Conservation (phyloP, 1,140 invertebrate genomes). For the Neoseiulus cucumeris region DNA sequence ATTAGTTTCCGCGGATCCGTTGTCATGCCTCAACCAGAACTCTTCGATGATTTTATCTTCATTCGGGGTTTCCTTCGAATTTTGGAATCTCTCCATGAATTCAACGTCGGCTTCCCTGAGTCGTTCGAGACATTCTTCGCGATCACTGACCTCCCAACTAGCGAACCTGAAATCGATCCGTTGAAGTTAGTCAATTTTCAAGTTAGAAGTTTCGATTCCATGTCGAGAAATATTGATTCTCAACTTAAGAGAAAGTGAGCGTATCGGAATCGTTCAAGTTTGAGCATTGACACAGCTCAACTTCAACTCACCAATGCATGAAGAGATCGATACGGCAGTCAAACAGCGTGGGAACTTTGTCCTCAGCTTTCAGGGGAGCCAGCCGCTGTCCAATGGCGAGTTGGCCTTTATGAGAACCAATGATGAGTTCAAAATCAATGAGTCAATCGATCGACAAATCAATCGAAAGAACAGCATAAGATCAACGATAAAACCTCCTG, state of each 20-base stretch:
- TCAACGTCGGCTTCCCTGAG: neutral
- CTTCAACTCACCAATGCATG: conserved; percentile 44
- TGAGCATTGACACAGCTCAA: neutral
- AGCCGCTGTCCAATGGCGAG: conserved; percentile 23
- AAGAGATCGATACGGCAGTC: conserved; percentile 68
- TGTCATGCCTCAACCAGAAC: neutral
- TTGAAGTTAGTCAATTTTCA: neutral
- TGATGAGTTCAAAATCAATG: neutral
- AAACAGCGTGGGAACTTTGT: conserved; percentile 56
- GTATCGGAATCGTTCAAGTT: too few relatives aligned
- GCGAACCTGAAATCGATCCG: neutral
- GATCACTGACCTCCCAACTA: neutral
- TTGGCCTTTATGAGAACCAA: neutral
- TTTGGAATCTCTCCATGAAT: neutral
- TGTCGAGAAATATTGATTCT: neutral
- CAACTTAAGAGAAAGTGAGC: neutral
- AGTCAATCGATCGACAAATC: neutral
- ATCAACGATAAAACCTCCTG: neutral
- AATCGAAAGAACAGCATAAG: neutral
- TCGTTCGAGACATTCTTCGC: neutral
- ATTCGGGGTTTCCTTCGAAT: neutral
- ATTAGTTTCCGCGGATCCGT: neutral
- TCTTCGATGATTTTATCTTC: neutral
- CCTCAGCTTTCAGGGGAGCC: conserved; percentile 38
- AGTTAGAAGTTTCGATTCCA: too few relatives aligned